Evolutionary conservation across 2,888 invertebrate species (phyloP).

Genomic region (Drosophila nr. fundita): DNA sequence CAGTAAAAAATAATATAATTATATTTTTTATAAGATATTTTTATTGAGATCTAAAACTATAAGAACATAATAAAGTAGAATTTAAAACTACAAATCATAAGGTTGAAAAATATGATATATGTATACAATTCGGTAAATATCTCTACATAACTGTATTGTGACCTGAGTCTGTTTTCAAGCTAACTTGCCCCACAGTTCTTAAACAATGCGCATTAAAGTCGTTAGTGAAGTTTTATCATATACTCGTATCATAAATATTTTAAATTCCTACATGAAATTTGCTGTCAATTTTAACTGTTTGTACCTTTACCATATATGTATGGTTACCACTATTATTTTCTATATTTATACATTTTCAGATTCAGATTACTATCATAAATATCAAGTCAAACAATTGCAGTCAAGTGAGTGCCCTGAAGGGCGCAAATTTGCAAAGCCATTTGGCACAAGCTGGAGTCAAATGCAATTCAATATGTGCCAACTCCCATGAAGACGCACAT

Average conservation of each 20-base stretch:
- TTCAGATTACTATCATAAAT: neutral
- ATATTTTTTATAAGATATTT: neutral
- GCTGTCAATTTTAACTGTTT: neutral
- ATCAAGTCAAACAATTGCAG: neutral
- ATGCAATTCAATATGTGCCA: constrained; percentile 46
- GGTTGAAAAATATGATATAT: neutral
- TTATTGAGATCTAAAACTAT: neutral
- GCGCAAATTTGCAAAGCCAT: constrained; percentile 27
- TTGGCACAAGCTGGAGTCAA: constrained; percentile 16
- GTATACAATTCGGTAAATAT: neutral
- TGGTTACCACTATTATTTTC: neutral
- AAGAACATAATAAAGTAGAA: neutral
- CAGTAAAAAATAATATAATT: neutral
- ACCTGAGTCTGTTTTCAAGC: neutral
- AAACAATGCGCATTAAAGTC: neutral
- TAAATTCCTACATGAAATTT: neutral
- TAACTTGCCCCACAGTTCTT: neutral
- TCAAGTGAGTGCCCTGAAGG: neutral
- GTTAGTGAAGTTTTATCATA: neutral
- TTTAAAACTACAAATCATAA: neutral
- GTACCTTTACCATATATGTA: neutral
- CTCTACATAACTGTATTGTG: neutral
- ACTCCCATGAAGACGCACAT: constrained; percentile 53
- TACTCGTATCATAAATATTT: neutral
- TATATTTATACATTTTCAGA: neutral